Evolutionary conservation across 2,797 vertebrate genomes (phyloP).

Genomic region (Esox lucius): DNA sequence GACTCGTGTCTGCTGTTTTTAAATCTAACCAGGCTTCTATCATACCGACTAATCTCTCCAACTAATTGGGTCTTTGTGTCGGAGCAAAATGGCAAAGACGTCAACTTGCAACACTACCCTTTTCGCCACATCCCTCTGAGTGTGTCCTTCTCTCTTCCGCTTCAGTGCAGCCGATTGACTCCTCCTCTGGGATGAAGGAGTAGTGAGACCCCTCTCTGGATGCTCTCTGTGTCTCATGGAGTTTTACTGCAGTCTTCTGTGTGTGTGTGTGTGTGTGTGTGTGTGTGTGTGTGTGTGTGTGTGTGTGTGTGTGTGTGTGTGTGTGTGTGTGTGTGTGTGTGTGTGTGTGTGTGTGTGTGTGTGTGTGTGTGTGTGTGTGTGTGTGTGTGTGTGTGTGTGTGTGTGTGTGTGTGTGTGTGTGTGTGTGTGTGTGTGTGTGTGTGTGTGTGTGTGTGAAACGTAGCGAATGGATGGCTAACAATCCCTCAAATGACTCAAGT

Average conservation of each 20-base stretch:
- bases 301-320: too few relatives aligned
- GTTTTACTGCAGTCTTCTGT: not conserved
- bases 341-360: too few relatives aligned
- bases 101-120: slow-evolving; percentile 28
- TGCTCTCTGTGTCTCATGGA: slow-evolving; percentile 7
- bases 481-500: not conserved
- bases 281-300: too few relatives aligned
- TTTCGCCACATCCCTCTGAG: slow-evolving; percentile 29
- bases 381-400: too few relatives aligned
- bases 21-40: slow-evolving; percentile 65
- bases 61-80: slow-evolving; percentile 46
- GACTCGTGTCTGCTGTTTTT: slow-evolving; percentile 29
- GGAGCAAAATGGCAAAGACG: slow-evolving; percentile 44
- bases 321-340: too few relatives aligned
- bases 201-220: slow-evolving; percentile 5
- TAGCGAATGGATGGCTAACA: not conserved
- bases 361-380: too few relatives aligned
- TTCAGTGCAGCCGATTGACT: not conserved
- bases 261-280: too few relatives aligned
- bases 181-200: slow-evolving; percentile 21
- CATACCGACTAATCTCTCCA: slow-evolving; percentile 36
- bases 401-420: too few relatives aligned
- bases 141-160: not conserved
- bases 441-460: not conserved
- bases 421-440: too few relatives aligned